phyloP scores from a whole-genome alignment of 2,113 vertebrate genomes.

The human (Homo sapiens) region DNA sequence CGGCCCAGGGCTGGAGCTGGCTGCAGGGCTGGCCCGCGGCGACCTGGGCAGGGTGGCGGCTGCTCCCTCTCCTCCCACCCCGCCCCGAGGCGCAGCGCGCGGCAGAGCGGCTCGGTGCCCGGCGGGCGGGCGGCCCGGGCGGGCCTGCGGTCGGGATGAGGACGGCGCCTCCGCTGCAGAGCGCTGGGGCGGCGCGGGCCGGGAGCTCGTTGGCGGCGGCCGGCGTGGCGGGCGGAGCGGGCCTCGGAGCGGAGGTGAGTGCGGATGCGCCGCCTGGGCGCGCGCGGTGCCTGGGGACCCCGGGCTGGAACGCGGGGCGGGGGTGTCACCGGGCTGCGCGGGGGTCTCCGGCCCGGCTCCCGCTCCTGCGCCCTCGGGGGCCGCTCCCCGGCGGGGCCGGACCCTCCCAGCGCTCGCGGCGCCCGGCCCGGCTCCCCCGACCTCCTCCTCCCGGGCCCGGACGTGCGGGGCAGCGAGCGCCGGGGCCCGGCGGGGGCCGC shows the following conservation, averaged over 20 bases:
- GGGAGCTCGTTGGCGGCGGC: slow-evolving; percentile 28
- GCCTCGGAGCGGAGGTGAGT: slow-evolving; percentile 58
- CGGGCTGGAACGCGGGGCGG: not conserved
- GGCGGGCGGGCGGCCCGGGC: slow-evolving; percentile 64
- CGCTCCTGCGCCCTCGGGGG: not conserved
- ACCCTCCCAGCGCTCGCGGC: not conserved
- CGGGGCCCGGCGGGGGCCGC: not conserved
- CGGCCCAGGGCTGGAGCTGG: not conserved
- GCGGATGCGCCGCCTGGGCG: not conserved
- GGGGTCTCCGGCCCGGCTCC: not conserved
- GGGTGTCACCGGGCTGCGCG: not conserved
- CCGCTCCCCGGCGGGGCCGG: too few relatives aligned
- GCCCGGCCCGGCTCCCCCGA: not conserved
- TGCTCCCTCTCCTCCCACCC: slow-evolving; percentile 67
- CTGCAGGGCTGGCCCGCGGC: slow-evolving; percentile 29
- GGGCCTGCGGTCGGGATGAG: slow-evolving; percentile 69
- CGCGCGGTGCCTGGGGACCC: not conserved
- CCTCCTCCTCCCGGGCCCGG: not conserved
- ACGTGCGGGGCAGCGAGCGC: not conserved
- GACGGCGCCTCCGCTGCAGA: slow-evolving; percentile 33
- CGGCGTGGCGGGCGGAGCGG: slow-evolving; percentile 31
- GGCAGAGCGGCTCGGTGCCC: slow-evolving; percentile 69
- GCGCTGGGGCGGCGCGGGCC: slow-evolving; percentile 34
- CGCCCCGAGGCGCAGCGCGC: slow-evolving; percentile 63
- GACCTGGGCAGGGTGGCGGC: slow-evolving; percentile 67